These are phyloP conservation scores for Narcine bancroftii DNA, from an alignment of 2,113 vertebrate species.

Conservation along the genomic window DNA sequence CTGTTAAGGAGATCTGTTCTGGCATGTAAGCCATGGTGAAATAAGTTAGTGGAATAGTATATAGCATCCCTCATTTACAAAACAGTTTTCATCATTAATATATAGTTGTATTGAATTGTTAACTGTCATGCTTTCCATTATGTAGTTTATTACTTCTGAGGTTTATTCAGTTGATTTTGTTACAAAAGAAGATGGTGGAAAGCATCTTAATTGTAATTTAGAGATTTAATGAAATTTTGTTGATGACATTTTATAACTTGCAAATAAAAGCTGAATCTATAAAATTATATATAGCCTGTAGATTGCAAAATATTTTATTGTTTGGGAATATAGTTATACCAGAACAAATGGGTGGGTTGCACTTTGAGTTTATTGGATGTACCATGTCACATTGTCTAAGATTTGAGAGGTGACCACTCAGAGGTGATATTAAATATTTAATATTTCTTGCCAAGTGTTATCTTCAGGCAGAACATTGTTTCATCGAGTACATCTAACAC, in stretches of 20 bases:
- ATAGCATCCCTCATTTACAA: neutral
- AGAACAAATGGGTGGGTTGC: neutral
- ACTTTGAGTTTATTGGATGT: neutral
- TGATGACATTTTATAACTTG: neutral
- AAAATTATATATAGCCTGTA: neutral
- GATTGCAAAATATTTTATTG: neutral
- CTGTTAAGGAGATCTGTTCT: neutral
- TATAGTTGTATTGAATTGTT: neutral
- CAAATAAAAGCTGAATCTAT: neutral
- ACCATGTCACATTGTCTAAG: neutral
- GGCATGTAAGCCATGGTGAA: neutral
- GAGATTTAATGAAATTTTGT: neutral
- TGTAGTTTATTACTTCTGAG: neutral
- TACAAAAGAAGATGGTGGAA: neutral
- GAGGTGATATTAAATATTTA: neutral
- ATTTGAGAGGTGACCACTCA: neutral
- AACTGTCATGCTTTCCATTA: neutral
- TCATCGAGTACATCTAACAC: neutral
- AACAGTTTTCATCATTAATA: no score
- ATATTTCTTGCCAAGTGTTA: neutral
- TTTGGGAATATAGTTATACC: neutral
- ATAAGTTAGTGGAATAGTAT: neutral
- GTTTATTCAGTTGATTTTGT: neutral
- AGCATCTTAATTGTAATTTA: neutral
- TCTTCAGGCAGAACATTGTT: neutral